Evolutionary conservation across 2,113 vertebrate genomes (phyloP).

Genomic region (Craseonycteris thonglongyai): DNA sequence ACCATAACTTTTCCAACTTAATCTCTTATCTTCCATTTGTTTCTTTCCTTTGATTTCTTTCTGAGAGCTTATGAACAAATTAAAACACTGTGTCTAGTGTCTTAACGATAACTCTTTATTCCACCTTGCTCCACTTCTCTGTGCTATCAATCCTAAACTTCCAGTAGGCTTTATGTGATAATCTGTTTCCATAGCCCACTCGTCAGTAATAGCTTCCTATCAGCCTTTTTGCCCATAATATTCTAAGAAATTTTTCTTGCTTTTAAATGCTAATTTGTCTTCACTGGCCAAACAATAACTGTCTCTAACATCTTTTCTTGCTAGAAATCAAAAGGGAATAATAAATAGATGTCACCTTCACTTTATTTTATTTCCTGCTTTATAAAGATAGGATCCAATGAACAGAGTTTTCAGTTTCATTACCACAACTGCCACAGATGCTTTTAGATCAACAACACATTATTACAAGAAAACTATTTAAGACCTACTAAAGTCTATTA

Average conservation of each 20-base stretch:
- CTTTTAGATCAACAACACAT: background rate
- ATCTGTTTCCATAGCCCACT: background rate
- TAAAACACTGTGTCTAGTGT: background rate
- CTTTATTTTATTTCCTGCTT: background rate
- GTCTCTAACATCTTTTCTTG: background rate
- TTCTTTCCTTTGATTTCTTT: background rate
- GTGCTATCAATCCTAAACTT: background rate
- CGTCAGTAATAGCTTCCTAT: background rate
- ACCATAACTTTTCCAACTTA: background rate
- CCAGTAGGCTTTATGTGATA: fast-evolving
- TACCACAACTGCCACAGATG: background rate
- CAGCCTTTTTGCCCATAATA: background rate
- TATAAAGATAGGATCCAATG: background rate
- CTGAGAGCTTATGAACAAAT: background rate
- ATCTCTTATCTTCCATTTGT: background rate
- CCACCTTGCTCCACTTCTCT: background rate
- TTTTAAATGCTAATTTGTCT: background rate
- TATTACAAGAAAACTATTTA: background rate
- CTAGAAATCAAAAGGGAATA: background rate
- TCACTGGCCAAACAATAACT: background rate
- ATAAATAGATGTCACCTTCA: background rate
- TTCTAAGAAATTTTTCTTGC: background rate
- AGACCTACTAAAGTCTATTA: background rate
- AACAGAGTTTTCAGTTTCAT: background rate
- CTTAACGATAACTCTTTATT: background rate